These are phyloP conservation scores for Cataglyphis rosenhaueri DNA, from an alignment of 2,888 invertebrate species.

Conservation along the genomic window DNA sequence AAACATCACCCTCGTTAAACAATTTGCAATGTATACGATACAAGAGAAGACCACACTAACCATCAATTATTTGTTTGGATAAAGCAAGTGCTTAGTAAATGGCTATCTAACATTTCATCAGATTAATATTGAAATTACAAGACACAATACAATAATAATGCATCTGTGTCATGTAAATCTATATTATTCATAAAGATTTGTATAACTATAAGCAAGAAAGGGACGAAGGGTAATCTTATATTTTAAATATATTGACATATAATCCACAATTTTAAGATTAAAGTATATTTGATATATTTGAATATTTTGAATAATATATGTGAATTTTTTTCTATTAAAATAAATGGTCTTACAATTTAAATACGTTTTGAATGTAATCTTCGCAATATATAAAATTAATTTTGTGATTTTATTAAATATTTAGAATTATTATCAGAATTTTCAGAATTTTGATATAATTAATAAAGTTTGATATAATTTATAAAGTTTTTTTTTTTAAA, in stretches of 20 bases:
- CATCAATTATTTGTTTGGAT: not conserved
- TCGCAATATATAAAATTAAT: not conserved
- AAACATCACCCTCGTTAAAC: slow-evolving; percentile 7
- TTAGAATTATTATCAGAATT: not conserved
- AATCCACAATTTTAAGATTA: not conserved
- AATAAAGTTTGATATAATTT: too few relatives aligned
- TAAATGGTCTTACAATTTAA: not conserved
- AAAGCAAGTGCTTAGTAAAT: slow-evolving; percentile 11
- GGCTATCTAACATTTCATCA: not conserved
- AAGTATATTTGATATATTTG: not conserved
- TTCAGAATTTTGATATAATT: not conserved
- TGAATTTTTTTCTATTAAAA: not conserved
- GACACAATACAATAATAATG: slow-evolving; percentile 14
- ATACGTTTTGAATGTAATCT: not conserved
- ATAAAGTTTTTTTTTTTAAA: not conserved
- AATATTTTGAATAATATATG: not conserved
- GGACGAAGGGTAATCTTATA: not conserved
- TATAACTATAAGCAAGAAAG: not conserved
- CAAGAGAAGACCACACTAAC: slow-evolving; percentile 10
- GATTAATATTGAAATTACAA: not conserved
- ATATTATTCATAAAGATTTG: not conserved
- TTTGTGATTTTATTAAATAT: not conserved
- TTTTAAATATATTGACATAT: not conserved
- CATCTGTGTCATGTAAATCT: not conserved
- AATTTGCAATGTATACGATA: not conserved